A percentile compares a stretch with the other conserved stretches of the same genome.
phyloP scores from a whole-genome alignment of 2,797 vertebrate species.

The Morelia viridis region DNA sequence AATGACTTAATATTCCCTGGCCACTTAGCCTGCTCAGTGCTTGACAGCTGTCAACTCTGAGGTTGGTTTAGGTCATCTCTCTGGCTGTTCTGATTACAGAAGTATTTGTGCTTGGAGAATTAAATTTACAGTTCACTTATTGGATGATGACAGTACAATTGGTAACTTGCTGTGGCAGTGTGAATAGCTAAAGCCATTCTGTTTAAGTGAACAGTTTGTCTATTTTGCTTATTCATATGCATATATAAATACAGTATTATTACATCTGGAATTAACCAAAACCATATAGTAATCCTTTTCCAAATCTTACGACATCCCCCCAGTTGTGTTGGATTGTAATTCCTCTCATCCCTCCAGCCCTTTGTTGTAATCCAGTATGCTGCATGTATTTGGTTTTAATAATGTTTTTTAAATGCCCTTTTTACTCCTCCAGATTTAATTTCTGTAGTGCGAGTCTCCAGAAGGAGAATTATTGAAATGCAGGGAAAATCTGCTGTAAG shows the following conservation, averaged over 20 bases:
- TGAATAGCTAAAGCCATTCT: neutral
- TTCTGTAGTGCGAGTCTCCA: neutral
- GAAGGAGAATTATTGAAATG: neutral
- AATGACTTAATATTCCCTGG: too few relatives aligned
- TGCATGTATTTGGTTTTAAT: neutral
- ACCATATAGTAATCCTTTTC: neutral
- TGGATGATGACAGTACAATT: neutral
- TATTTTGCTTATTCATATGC: neutral
- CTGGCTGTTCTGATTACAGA: neutral
- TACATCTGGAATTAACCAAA: neutral
- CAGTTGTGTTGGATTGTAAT: neutral
- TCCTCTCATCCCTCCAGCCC: neutral
- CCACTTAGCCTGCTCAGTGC: neutral
- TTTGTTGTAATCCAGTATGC: neutral
- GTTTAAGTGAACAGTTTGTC: neutral
- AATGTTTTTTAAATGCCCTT: neutral
- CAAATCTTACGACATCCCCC: neutral
- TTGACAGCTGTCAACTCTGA: neutral
- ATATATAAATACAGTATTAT: neutral
- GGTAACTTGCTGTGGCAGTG: neutral
- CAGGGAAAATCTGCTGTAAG: neutral
- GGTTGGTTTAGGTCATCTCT: neutral
- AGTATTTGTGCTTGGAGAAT: neutral
- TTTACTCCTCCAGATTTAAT: neutral
- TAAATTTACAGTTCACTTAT: neutral